Evolutionary conservation across 1,140 invertebrate genomes (phyloP), one percentile per base, ranked within the genome.

Genomic region (Drosophila pseudoananassae): DNA sequence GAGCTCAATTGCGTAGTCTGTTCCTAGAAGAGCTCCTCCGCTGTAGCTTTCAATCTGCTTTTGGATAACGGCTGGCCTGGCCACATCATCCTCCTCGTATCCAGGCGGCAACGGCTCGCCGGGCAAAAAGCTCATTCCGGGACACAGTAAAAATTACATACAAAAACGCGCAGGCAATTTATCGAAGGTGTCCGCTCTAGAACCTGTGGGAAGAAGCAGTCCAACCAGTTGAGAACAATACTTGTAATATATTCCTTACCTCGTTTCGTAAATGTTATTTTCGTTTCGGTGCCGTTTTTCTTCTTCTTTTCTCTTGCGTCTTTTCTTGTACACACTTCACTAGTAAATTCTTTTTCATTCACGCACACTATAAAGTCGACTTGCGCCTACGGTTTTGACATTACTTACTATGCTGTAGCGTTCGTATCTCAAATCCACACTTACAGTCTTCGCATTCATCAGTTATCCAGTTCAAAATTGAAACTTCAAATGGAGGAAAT

Each of bases 1-100:
- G 68, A 96, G 85, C 90, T 96, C 96, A 9, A 96, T 89, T 25
- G 95, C 90, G 89, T 96, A 96, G 89, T 96, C 96, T 9, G 95
- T 84, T 25, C 95, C 95, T 43, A 95, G 91, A 20, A 95, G 91
- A 3, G 94, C 93, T 6, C 91, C 90, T 3, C 60, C 71, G 3
- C 66, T 74, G 54, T 92, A 93, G 12, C 80, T 84, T 25, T 94
- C 93, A 9, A 94, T 80, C 40, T 92, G 92, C 73, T 93, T 92
- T 79, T 95, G 94, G 49, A 95, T 94, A 2, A 93, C 81, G 0
- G 94, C 92, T 3, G 91, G 78, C 10, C 92, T 92, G 12, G 92
- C 92, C 12, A 94, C 91, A 56, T 95, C 93, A 57, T 95, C 94
- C 78, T 94, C 94, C 83, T 95, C 95, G 92, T 95, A 95, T 2